Conservation (phyloP, 2,888 invertebrate genomes). For the Ichneumoninae sp. region DNA sequence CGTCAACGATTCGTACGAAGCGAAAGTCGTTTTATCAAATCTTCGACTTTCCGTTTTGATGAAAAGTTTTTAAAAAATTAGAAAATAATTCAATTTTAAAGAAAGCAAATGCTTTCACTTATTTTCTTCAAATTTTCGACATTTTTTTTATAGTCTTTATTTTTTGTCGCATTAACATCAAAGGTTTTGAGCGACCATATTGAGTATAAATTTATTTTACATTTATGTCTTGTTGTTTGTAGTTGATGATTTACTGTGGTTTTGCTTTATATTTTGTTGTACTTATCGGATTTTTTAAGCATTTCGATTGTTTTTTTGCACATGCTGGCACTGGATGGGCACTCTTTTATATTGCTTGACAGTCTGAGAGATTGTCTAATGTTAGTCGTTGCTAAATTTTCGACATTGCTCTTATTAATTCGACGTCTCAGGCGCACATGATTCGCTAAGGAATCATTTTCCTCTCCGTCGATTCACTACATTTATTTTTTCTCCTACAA, state of each 20-base stretch:
- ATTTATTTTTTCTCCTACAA: background rate
- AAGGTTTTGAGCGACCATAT: no score
- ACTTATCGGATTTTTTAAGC: no score
- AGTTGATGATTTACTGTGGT: no score
- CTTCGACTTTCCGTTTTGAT: background rate
- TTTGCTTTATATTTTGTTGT: no score
- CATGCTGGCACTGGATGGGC: no score
- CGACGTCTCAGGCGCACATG: background rate
- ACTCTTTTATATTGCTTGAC: no score
- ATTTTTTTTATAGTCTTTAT: no score
- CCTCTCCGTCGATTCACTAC: background rate
- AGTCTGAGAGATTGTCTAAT: no score
- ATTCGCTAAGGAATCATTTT: constrained; percentile 5
- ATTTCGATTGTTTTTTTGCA: no score
- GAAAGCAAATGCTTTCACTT: background rate
- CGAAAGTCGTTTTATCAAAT: background rate
- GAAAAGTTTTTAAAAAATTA: background rate
- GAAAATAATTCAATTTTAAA: background rate
- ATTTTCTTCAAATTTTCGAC: background rate
- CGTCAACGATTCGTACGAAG: constrained; percentile 50
- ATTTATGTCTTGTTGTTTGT: no score
- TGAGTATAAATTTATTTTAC: no score
- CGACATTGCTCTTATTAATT: background rate
- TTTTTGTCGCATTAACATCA: no score
- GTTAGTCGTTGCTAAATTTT: background rate